Base-by-base conservation (phyloP, 2,113 vertebrate species). In the Scopus umbretta region DNA sequence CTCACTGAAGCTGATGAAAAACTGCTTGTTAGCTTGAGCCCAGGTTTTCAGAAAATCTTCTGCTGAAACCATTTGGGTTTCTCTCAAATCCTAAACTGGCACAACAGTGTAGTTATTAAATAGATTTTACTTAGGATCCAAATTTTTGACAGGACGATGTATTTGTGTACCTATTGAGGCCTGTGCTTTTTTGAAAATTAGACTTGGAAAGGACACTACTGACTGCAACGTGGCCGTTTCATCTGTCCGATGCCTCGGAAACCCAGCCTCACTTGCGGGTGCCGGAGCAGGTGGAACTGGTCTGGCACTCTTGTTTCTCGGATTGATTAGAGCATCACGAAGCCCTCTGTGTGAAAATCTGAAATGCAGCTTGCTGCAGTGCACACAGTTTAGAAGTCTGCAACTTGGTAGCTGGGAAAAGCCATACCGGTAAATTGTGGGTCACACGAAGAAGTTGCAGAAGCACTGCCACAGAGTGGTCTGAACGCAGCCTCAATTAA, bases 201-300 rank as follows among this genome's bases (percentile, higher is more conserved):
- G 38, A 2, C 32, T 45, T 2, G 2, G 3, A 13, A 34, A 47
- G 65, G 49, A 17, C 21, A 0, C 29, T 19, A 0, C 52, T 62
- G 9, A 0, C 29, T 40, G 43, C 19, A 10, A 1, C 4, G 1
- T 1, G 47, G 20, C 71, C 40, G 1, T 30, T 36, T 13, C 59
- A 0, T 0, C 0, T 4, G 5, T 4, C 45, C 73, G 2, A 2
- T 4, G 30, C 42, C 79, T 6, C 10, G 58, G 56, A 12, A 36
- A 8, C 12, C 3, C 49, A 6, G 27, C 20, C 42, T 6, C 2
- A 0, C 42, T 2, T 1, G 21, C 4, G 25, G 45, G 42, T 6
- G 30, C 76, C 16, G 56, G 50, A 15, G 67, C 45, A 10, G n/a
- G 22, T n/a, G 75, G 32, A 3, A 22, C 3, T 16, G 74, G 12